These are phyloP conservation scores for Epistrophella euchroma DNA, from an alignment of 2,888 invertebrate genomes.

Conservation along the genomic window DNA sequence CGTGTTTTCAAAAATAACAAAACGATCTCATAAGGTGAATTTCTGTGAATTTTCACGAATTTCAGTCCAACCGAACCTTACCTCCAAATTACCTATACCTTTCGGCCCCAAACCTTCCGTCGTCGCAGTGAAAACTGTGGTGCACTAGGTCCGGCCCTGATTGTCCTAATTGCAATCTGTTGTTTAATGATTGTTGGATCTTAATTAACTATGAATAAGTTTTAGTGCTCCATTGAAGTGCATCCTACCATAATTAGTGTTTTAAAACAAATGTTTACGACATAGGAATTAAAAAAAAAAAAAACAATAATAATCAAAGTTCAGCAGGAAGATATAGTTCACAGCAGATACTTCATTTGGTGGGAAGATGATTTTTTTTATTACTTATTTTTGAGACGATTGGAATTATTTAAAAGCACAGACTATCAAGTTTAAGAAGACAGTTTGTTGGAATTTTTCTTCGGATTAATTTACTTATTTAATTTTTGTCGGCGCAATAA, in stretches of 20 bases:
- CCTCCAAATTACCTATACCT: too few species aligned
- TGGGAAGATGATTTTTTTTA: background rate
- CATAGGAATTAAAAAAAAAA: constrained; percentile 9
- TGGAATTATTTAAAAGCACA: background rate
- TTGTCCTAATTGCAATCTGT: constrained; percentile 24
- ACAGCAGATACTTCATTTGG: background rate
- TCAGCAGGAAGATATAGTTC: background rate
- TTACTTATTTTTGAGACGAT: background rate
- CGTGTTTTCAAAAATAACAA: too few species aligned
- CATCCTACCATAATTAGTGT: constrained; percentile 12
- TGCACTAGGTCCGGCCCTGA: background rate
- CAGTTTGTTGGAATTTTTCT: background rate
- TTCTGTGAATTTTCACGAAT: too few species aligned
- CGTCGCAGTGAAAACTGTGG: too few species aligned
- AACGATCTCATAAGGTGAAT: too few species aligned
- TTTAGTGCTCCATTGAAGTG: constrained; percentile 19
- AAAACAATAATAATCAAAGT: constrained; percentile 7
- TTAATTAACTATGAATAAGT: constrained; percentile 36
- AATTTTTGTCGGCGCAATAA: background rate
- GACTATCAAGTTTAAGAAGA: too few species aligned
- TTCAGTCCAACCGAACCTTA: too few species aligned
- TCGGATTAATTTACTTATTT: background rate
- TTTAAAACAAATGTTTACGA: constrained; percentile 6
- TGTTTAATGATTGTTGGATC: constrained; percentile 47
- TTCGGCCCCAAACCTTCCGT: too few species aligned